Base-by-base conservation (phyloP, 2,113 vertebrate species). In the Castor canadensis region DNA sequence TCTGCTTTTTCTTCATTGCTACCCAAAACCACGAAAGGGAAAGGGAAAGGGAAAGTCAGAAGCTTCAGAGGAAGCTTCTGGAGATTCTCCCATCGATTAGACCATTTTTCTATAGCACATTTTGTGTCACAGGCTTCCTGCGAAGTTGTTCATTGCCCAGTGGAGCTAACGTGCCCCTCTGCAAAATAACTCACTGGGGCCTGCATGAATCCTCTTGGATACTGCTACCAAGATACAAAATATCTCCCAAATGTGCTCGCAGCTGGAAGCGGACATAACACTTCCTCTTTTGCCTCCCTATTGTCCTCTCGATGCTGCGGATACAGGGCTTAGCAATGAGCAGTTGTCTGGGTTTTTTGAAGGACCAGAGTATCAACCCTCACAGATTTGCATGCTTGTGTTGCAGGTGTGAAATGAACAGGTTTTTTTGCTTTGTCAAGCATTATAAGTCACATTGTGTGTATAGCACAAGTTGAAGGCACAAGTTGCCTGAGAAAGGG, bases 181-280 rank as follows among this genome's bases (percentile, higher is more conserved):
- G 32, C 75, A n/a, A n/a, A n/a, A n/a, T n/a, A n/a, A 86, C 49
- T n/a, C 76, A 2, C 69, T 5, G 0, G 58, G 19, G 86, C 89
- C 49, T 12, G 66, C 28, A 54, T n/a, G 40, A 86, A 2, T 6
- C n/a, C 69, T 24, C 96, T 9, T 73, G 28, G 92, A 77, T 47
- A 86, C 90, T 40, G 93, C 96, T 93, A 2, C 95, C 94, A 56
- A 60, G 95, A 82, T 28, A 91, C 96, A 69, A 49, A 93, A 56
- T 84, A 69, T 83, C 92, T 92, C 94, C 95, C 96, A 43, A 58
- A 67, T 64, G 43, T 0, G 1, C 38, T 17, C 8, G 0, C 38
- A 38, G 67, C 95, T 54, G 35, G 71, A 43, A 22, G 16, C 28
- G 1, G 67, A 1, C 32, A 0, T 0, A 3, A 43, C 43, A 1